Evolutionary conservation across 2,113 vertebrate genomes (phyloP).

Genomic region (Limanda limanda): DNA sequence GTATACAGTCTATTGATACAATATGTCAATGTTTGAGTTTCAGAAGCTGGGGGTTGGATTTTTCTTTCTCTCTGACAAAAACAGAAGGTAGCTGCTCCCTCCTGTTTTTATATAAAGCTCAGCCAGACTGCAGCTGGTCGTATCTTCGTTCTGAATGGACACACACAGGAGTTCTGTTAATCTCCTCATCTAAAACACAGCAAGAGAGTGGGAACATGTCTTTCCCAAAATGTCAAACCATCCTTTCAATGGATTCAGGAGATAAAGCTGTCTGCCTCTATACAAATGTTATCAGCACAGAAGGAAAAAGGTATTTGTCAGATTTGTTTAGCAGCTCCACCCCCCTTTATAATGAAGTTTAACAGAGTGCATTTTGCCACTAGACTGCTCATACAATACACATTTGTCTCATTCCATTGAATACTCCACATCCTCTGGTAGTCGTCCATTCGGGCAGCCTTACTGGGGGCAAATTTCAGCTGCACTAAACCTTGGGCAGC

Average conservation of each 20-base stretch:
- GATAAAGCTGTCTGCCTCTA: neutral
- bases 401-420: slow-evolving; percentile 27
- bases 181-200: slow-evolving; percentile 4
- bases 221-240: neutral
- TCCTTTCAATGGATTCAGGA: neutral
- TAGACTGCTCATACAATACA: slow-evolving; percentile 11
- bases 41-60: neutral
- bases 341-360: slow-evolving; percentile 11
- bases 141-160: slow-evolving; percentile 4
- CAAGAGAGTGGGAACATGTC: neutral
- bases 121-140: neutral
- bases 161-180: neutral
- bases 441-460: neutral
- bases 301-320: slow-evolving; percentile 7
- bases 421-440: neutral
- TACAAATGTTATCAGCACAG: neutral
- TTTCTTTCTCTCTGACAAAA: neutral
- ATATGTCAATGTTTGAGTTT: neutral
- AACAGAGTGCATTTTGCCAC: neutral
- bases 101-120: neutral
- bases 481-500: neutral
- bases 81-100: neutral
- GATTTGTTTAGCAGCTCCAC: slow-evolving; percentile 16
- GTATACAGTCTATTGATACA: neutral
- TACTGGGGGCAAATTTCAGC: slow-evolving; percentile 1